Evolutionary conservation across 2,113 vertebrate genomes (phyloP).

Genomic region (Stictonetta naevosa): DNA sequence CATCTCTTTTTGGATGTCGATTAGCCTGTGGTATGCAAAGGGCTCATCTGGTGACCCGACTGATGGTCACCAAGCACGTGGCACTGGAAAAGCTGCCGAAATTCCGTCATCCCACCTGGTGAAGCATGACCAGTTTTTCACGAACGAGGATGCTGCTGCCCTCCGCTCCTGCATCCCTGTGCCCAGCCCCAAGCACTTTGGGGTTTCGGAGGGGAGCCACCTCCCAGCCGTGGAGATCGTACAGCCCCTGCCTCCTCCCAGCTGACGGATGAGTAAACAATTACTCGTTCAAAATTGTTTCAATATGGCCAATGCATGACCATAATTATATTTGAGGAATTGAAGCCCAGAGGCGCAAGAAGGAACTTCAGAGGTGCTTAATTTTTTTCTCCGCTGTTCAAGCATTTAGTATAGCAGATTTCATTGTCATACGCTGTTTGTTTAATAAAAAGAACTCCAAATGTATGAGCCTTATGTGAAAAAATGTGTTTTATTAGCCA

Average conservation of each 20-base stretch:
- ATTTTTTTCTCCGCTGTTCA: background rate
- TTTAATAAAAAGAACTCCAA: constrained; percentile 38
- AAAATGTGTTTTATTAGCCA: constrained; percentile 39
- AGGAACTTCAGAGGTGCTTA: constrained; percentile 34
- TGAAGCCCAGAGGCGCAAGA: background rate
- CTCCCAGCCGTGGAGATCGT: background rate
- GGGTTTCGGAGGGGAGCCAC: background rate
- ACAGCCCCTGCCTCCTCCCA: background rate
- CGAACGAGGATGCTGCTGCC: background rate
- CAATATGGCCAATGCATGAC: background rate
- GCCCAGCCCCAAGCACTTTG: background rate
- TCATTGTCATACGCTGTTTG: constrained; percentile 3
- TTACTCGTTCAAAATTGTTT: background rate
- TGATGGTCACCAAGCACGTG: background rate
- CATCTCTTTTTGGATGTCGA: background rate
- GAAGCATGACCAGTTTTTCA: background rate
- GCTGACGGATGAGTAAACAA: background rate
- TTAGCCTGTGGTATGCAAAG: background rate
- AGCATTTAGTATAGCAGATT: background rate
- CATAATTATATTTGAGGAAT: background rate
- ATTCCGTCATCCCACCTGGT: background rate
- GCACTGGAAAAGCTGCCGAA: background rate
- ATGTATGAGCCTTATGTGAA: constrained; percentile 2
- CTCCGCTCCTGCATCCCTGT: background rate
- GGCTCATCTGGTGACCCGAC: background rate